Base-by-base conservation (phyloP, 2,888 invertebrate species). In the Alloscopus bannaensis region DNA sequence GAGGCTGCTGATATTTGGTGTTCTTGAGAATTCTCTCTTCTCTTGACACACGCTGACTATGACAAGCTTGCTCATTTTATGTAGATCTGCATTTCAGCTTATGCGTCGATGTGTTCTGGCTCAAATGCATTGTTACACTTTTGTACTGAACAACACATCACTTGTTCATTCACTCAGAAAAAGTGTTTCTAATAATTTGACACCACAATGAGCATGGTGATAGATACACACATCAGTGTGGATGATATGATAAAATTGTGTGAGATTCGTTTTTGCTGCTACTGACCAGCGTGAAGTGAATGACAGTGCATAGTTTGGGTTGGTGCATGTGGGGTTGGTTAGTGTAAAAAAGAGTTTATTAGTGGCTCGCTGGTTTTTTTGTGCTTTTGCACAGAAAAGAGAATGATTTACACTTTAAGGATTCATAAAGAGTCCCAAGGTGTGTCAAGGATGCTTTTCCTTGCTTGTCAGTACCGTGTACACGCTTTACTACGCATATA, bases 361-460 rank as follows among this genome's bases (percentile, higher is more conserved):
- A 16, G 26, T 62, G 42, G 42, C 62, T 62, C 16, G 62, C 42
- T 42, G 42, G 24, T 42, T 62, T 62, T 62, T 62, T 62, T 16
- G 62, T 40, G 26, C 42, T n/a, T n/a, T n/a, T n/a, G 42, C 40
- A 60, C 13, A 13, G 36, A 13, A 1, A 8, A 13, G 6, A 29
- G 31, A 57, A 24, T 42, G 13, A n/a, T n/a, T 59, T 42, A 40
- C 40, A 18, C 18, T 36, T 36, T 20, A 62, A 62, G 62, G 62
- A 42, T 62, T 62, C 24, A 64, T 45, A 18, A 24, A 24, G 22
- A 52, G 3, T 20, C n/a, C 3, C 55, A 69, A 76, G 76, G 76
- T 76, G 76, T 76, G 76, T 76, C 76, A 76, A 76, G 76, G 76
- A 76, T 76, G 76, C n/a, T 69, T 76, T 36, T 64, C 42, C 55